Percentiles rank a stretch among this genome's conserved stretches.
Conservation (phyloP, 2,797 vertebrate species). For the Cichlasoma orientale region DNA sequence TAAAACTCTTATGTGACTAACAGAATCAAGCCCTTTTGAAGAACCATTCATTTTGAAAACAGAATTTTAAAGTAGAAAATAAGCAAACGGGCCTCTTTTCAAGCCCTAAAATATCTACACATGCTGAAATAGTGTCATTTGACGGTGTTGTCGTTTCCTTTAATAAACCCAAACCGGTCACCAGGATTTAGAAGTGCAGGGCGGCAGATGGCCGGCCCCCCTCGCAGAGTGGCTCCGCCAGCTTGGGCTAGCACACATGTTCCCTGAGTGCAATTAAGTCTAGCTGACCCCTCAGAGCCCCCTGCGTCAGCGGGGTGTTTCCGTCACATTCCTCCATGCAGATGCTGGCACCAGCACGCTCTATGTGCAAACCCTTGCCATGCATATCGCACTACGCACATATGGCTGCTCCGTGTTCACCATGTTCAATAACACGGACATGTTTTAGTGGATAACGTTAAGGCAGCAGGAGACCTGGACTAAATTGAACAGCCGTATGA, state of each 20-base stretch:
- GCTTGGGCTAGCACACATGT: constrained; percentile 75
- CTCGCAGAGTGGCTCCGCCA: constrained; percentile 61
- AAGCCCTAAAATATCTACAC: neutral
- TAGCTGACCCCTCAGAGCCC: constrained; percentile 77
- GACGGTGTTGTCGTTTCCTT: constrained; percentile 49
- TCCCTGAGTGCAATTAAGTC: constrained; percentile 78
- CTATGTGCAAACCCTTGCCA: constrained; percentile 45
- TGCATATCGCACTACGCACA: constrained; percentile 73
- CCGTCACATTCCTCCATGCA: constrained; percentile 71
- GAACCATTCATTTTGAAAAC: neutral
- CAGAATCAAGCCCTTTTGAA: neutral
- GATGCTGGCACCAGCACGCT: constrained; percentile 66
- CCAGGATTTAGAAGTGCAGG: constrained; percentile 55
- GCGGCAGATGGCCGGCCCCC: constrained; percentile 72
- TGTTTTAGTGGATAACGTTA: constrained; percentile 65
- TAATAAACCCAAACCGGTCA: constrained; percentile 57
- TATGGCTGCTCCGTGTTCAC: constrained; percentile 74
- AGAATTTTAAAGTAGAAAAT: neutral
- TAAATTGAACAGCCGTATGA: constrained; percentile 62
- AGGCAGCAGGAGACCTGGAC: constrained; percentile 55
- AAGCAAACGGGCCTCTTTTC: neutral
- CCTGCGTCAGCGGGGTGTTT: constrained; percentile 71
- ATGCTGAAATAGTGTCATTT: constrained; percentile 28
- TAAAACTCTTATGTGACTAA: neutral
- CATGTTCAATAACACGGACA: constrained; percentile 67